These are phyloP conservation scores for Galago senegalensis DNA, from an alignment of 2,797 vertebrate genomes.

Conservation along the genomic window DNA sequence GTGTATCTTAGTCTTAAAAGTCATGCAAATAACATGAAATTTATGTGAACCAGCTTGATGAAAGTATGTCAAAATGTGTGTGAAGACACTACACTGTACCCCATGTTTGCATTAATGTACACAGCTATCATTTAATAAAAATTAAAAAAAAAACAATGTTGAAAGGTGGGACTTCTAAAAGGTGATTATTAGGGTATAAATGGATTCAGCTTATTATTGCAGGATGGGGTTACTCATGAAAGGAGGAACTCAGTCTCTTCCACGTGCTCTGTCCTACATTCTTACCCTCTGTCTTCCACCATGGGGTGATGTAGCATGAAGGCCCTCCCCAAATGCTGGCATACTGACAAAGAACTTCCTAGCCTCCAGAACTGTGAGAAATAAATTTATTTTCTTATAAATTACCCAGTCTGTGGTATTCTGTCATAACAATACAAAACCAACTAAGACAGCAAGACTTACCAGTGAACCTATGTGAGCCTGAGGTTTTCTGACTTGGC, in stretches of 20 bases:
- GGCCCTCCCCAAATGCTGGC: not conserved
- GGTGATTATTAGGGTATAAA: not conserved
- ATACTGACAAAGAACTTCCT: not conserved
- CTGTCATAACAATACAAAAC: not conserved
- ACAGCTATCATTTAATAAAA: too few species aligned
- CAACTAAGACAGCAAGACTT: not conserved
- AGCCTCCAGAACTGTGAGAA: not conserved
- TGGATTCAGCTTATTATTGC: not conserved
- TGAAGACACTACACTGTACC: too few species aligned
- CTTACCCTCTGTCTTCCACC: not conserved
- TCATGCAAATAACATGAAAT: too few species aligned
- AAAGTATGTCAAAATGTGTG: too few species aligned
- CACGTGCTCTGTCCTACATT: not conserved
- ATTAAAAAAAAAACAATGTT: not conserved
- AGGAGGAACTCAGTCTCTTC: not conserved
- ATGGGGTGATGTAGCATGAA: not conserved
- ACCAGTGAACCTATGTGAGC: not conserved
- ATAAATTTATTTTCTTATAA: not conserved
- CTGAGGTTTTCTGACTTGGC: not conserved
- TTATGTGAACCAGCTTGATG: too few species aligned
- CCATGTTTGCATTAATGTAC: too few species aligned
- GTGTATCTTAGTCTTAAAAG: too few species aligned
- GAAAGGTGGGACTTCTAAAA: not conserved
- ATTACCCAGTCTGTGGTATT: not conserved
- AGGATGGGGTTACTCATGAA: not conserved